Conservation (phyloP, 1,140 invertebrate genomes). For the Anadara kagoshimensis region DNA sequence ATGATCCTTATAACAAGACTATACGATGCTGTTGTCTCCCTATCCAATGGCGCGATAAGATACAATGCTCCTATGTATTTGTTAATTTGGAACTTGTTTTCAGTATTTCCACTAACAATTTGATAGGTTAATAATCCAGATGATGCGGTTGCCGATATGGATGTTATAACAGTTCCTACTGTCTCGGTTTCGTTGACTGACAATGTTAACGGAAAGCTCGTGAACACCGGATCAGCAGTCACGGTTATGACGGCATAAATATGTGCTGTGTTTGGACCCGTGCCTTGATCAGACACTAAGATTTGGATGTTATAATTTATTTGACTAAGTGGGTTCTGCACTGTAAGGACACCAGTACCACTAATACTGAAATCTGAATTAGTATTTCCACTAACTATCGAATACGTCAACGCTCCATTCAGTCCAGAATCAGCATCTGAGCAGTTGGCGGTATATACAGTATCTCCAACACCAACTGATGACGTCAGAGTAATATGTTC, state of each 20-base stretch:
- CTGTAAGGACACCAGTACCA: conserved; percentile 6
- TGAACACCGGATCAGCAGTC: conserved; percentile 4
- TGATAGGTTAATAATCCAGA: conserved; percentile 16
- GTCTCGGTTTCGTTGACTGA: neutral
- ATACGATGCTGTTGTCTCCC: conserved; percentile 20
- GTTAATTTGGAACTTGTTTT: conserved; percentile 24
- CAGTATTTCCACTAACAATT: conserved; percentile 12
- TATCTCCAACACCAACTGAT: conserved; percentile 10
- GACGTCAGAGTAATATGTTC: conserved; percentile 79
- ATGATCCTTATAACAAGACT: conserved; percentile 9
- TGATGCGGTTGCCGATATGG: conserved; percentile 7
- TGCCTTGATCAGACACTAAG: conserved; percentile 14
- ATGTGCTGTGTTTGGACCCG: neutral
- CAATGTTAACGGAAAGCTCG: conserved; percentile 1
- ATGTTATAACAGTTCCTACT: conserved; percentile 2
- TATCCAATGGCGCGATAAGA: conserved; percentile 8
- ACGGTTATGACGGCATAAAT: conserved; percentile 3
- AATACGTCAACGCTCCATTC: conserved; percentile 17
- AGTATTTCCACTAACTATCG: conserved; percentile 13
- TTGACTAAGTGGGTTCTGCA: conserved; percentile 20
- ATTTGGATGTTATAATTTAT: conserved; percentile 21
- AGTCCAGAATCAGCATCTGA: conserved; percentile 15
- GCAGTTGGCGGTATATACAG: conserved; percentile 5
- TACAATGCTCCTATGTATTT: conserved; percentile 16
- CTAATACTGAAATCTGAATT: conserved; percentile 14